phyloP scores from a whole-genome alignment of 2,113 vertebrate genomes.

The Ophiodon elongatus region DNA sequence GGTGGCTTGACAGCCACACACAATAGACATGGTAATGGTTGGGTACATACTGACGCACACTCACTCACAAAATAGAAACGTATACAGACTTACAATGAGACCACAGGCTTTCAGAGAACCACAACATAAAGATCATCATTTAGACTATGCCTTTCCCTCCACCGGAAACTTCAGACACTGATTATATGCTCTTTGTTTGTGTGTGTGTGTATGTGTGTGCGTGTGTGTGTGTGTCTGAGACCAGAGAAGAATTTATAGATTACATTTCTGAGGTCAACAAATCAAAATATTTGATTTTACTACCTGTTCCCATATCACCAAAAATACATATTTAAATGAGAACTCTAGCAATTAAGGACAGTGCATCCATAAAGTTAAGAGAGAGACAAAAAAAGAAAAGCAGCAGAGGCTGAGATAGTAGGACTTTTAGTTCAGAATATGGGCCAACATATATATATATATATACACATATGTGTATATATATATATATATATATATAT shows the following conservation, averaged over 20 bases:
- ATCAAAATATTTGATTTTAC: conserved; percentile 2
- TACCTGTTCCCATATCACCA: neutral
- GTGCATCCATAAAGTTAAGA: neutral
- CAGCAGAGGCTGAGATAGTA: neutral
- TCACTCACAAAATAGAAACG: conserved; percentile 61
- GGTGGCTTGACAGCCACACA: conserved; percentile 67
- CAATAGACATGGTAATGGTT: conserved; percentile 74
- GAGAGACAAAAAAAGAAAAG: neutral
- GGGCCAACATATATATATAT: too few relatives aligned
- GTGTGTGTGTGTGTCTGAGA: neutral
- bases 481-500: too few relatives aligned
- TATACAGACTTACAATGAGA: conserved; percentile 57
- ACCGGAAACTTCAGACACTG: conserved; percentile 73
- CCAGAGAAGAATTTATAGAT: conserved; percentile 42
- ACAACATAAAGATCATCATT: conserved; percentile 79
- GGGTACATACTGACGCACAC: conserved; percentile 58
- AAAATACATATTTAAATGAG: neutral
- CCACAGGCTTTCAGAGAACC: conserved; percentile 72
- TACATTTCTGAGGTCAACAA: conserved; percentile 31
- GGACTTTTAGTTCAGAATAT: neutral
- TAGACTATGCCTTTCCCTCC: conserved; percentile 56
- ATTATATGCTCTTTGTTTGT: conserved; percentile 71
- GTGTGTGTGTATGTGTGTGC: neutral
- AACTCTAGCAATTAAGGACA: neutral
- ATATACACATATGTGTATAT: too few relatives aligned